Base-by-base conservation (phyloP, 2,797 vertebrate genomes). In the Chrosomus eos region DNA sequence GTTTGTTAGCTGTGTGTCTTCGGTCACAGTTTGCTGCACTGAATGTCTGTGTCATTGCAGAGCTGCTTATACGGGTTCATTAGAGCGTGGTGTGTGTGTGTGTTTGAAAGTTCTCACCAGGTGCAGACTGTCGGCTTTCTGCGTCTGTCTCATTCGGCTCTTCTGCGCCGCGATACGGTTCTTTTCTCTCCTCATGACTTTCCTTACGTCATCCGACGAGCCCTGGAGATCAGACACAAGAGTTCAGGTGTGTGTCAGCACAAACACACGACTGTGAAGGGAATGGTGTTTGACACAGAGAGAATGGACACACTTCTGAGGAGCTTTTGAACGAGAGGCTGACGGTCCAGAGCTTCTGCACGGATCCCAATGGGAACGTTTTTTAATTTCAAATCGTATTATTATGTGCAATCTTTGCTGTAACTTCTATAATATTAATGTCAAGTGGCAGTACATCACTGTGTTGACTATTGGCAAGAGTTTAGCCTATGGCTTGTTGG, bases 111-210 rank as follows among this genome's bases (percentile, higher is more conserved):
- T 74, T 88, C 97, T 98, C 91, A 99, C 98, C 97, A 99, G 92
- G 91, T 99, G 98, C 86, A 99, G 93, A 0, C 93, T 98, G 94
- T 99, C 98, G 0, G 98, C 98, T 92, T 97, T 99, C 93, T 97
- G 97, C 0, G 97, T 99, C 92, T 99, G 98, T 87, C 97, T 96
- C 95, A 97, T 95, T 76, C 98, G 95, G 94, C 98, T 99, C 91
- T 98, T 99, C 94, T 99, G 98, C 43, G 98, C 98, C 23, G 98
- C 98, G 0, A 99, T 97, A 2, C 98, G 96, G 88, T 99, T 99
- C 93, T 99, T 99, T 91, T 99, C 98, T 73, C 98, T 93, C 91
- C 98, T 95, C 91, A 99, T 96, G 87, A 98, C 97, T 89, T 97
- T 99, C 90, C 97, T 97, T 80, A 95, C 91, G 55, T 98, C 97